Evolutionary conservation across 2,797 vertebrate genomes (phyloP), one percentile per base, ranked within the genome.

Genomic region (Glyptemys insculpta): DNA sequence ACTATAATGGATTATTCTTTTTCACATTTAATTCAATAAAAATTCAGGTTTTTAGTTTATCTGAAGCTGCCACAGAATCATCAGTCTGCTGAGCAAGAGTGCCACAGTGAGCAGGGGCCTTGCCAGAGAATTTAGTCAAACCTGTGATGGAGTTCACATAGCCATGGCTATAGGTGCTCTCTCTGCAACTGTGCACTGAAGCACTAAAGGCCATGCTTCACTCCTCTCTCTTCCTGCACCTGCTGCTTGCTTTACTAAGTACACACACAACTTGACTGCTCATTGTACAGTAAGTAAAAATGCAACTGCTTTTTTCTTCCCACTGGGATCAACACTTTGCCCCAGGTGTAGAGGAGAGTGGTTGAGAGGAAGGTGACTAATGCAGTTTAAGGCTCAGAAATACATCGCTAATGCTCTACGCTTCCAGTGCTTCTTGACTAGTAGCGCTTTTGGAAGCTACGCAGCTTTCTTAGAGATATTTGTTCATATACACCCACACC

Each of bases 351-450:
- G 44, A 47, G 15, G 27, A 29, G 25, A 47, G 25, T 49, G 41
- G 74, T 0, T 5, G 27, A 10, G 21, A 56, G 19, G 31, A 57
- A 49, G 6, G 6, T 59, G 12, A 25, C 21, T 90, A 81, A 57
- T 1, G 29, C 25, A 56, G n/a, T 25, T 15, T 44, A 90, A 81
- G 47, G 68, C 87, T 56, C 56, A 78, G 10, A 5, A 84, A n/a
- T 5, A 79, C 7, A 92, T 54, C 81, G 89, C 91, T 37, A 89
- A 81, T 85, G 72, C 11, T 85, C n/a, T 14, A 11, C 91, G 62
- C 44, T 59, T 88, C 81, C 23, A 0, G 1, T 54, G 50, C 86
- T 47, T 86, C 47, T 90, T 79, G 93, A 92, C 56, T 82, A 90
- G 56, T 5, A 80, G 41, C 15, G 57, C 12, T 84, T 81, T 9